Evolutionary conservation across 2,797 vertebrate species (phyloP).

Genomic region (Ptychadena robeensis): DNA sequence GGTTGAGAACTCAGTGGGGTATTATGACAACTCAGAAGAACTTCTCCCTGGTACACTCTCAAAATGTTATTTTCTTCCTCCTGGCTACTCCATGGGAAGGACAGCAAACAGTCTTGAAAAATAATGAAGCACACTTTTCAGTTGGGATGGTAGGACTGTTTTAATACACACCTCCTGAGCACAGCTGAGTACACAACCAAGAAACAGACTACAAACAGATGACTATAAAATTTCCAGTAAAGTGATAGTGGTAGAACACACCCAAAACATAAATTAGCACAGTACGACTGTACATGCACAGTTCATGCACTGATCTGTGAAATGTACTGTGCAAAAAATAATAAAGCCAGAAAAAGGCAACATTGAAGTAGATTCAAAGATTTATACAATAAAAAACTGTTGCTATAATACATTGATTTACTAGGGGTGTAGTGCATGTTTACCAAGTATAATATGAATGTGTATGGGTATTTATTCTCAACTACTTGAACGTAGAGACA

Average conservation of each 20-base stretch:
- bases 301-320: neutral
- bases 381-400: too few relatives aligned
- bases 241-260: neutral
- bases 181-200: constrained; percentile 56
- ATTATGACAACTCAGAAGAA: constrained; percentile 9
- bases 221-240: neutral
- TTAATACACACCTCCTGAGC: constrained; percentile 28
- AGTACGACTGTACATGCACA: neutral
- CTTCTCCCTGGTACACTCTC: constrained; percentile 6
- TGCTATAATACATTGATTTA: too few relatives aligned
- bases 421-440: too few relatives aligned
- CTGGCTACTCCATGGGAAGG: constrained; percentile 52
- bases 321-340: neutral
- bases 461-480: too few relatives aligned
- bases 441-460: too few relatives aligned
- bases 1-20: constrained; percentile 35
- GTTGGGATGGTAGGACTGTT: constrained; percentile 29
- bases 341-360: neutral
- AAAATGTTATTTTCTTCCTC: constrained; percentile 57
- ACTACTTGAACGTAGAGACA: too few relatives aligned
- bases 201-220: constrained; percentile 4
- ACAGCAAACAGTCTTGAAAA: constrained; percentile 32
- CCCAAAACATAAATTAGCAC: neutral
- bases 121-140: constrained; percentile 48
- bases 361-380: too few relatives aligned